A percentile compares a stretch with the other conserved stretches of the same genome.
These are phyloP conservation scores for Acanthornis magna DNA, from an alignment of 2,797 vertebrate species.

Conservation along the genomic window DNA sequence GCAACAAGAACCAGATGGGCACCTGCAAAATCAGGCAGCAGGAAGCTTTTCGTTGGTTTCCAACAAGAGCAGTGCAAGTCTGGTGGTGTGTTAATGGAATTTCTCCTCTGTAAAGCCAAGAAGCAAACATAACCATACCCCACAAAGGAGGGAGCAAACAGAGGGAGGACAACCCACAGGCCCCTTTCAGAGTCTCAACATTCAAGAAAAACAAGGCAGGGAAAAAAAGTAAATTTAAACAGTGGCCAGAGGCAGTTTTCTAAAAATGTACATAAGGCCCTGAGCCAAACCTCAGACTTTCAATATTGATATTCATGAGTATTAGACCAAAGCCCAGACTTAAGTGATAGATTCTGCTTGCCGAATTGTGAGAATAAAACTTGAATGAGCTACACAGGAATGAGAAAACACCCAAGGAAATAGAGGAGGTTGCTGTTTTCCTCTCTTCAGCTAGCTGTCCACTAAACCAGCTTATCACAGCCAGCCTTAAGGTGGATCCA, in stretches of 20 bases:
- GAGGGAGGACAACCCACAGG: background rate
- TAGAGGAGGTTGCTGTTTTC: background rate
- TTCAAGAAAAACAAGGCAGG: background rate
- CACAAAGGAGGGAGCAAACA: background rate
- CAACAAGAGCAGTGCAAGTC: background rate
- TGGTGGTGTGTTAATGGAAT: background rate
- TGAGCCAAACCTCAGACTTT: background rate
- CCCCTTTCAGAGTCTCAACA: background rate
- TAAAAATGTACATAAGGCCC: background rate
- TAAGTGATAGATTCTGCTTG: background rate
- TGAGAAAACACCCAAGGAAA: background rate
- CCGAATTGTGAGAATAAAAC: background rate
- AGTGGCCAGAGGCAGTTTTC: background rate
- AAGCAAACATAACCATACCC: background rate
- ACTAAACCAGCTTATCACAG: background rate
- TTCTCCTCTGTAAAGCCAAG: background rate
- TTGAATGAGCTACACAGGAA: background rate
- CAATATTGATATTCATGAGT: background rate
- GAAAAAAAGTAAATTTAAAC: background rate
- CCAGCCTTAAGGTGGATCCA: background rate
- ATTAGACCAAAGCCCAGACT: background rate
- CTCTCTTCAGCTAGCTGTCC: background rate
- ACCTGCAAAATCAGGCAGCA: background rate
- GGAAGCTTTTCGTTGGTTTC: background rate
- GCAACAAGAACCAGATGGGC: background rate